A percentile compares a stretch with the other conserved stretches of the same genome.
phyloP scores from a whole-genome alignment of 2,888 invertebrate genomes.

The Sphecodes monilicornis region DNA sequence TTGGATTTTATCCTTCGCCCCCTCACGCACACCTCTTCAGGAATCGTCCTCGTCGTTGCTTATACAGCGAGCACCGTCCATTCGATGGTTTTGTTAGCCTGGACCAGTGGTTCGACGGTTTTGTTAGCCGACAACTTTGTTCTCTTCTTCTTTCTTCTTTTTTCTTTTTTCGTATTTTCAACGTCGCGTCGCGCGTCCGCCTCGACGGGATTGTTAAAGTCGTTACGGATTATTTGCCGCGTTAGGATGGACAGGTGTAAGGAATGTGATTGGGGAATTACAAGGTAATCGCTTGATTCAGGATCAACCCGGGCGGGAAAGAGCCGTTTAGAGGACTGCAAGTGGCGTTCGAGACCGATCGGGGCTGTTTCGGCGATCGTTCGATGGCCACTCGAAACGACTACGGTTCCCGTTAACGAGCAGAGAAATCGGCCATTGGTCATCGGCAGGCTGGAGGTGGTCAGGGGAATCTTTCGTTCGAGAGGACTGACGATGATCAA shows the following conservation, averaged over 20 bases:
- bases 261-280: slow-evolving; percentile 8
- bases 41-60: slow-evolving; percentile 21
- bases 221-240: slow-evolving; percentile 9
- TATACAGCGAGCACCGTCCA: slow-evolving; percentile 42
- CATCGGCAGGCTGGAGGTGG: neutral
- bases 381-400: neutral
- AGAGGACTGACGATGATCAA: neutral
- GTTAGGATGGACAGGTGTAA: slow-evolving; percentile 7
- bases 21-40: neutral
- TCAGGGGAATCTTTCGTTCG: neutral
- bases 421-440: slow-evolving; percentile 14
- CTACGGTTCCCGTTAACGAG: slow-evolving; percentile 3
- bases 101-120: neutral
- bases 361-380: neutral
- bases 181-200: neutral
- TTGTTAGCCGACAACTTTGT: slow-evolving; percentile 10
- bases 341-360: neutral
- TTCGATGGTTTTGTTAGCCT: neutral
- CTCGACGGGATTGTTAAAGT: neutral
- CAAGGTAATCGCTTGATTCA: slow-evolving; percentile 19
- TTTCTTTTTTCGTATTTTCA: neutral
- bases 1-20: slow-evolving; percentile 48
- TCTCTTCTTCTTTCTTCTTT: neutral
- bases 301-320: neutral
- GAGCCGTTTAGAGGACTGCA: neutral